These are phyloP conservation scores for Solen grandis DNA, from an alignment of 1,140 invertebrate genomes.

Conservation along the genomic window DNA sequence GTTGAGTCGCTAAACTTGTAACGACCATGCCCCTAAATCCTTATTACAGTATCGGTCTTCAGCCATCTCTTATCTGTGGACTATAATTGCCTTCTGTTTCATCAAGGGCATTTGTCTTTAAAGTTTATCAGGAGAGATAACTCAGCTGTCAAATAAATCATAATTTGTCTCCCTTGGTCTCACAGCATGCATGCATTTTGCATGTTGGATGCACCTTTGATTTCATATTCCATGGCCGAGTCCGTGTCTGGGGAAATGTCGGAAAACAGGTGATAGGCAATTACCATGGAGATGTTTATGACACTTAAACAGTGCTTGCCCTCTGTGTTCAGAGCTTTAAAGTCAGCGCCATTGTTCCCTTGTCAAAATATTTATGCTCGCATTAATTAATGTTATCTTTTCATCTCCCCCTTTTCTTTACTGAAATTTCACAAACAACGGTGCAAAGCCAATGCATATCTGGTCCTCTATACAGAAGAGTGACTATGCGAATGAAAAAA, in stretches of 20 bases:
- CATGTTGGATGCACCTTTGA: slow-evolving; percentile 24
- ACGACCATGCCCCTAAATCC: not conserved
- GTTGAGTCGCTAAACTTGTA: too few relatives aligned
- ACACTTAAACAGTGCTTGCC: not conserved
- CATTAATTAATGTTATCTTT: too few relatives aligned
- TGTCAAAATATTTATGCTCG: too few relatives aligned
- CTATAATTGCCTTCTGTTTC: slow-evolving; percentile 51
- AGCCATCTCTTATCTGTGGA: not conserved
- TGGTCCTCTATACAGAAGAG: too few relatives aligned
- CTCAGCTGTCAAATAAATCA: slow-evolving; percentile 48
- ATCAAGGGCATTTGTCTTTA: slow-evolving; percentile 36
- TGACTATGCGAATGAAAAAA: too few relatives aligned
- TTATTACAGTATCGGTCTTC: not conserved
- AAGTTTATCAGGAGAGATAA: slow-evolving; percentile 51
- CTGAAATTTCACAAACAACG: too few relatives aligned
- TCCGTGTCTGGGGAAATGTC: not conserved
- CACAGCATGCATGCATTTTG: slow-evolving; percentile 29
- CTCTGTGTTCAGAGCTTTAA: too few relatives aligned
- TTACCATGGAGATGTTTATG: not conserved
- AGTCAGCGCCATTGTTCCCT: too few relatives aligned
- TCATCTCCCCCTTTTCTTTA: too few relatives aligned
- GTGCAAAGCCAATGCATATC: too few relatives aligned
- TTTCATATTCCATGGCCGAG: not conserved
- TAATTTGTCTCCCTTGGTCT: not conserved
- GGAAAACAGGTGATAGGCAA: not conserved